Evolutionary conservation across 1,140 invertebrate genomes (phyloP), one percentile per base, ranked within the genome.

Genomic region (Cherax destructor): DNA sequence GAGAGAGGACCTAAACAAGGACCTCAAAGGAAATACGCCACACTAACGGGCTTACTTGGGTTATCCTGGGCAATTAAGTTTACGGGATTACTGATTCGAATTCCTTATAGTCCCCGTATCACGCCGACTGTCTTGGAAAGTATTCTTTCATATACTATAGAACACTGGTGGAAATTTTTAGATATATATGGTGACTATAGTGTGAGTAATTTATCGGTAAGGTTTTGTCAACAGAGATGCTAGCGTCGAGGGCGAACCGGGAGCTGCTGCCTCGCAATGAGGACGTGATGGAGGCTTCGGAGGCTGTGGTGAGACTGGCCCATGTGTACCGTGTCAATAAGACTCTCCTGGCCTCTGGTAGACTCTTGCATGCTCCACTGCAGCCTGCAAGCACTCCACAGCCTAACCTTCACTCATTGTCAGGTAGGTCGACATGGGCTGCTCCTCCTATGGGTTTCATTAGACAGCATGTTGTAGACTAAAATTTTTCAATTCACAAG

Each of bases 251-350:
- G 13, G 56, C 81, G 9, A 81, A 91, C 81, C 21, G 81, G 47
- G 88, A 91, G 47, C 24, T 56, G 16, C 88, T 91, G 21, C 88
- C 88, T 47, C 84, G 83, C 47, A n/a, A 30, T 4, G 88, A 84
- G 16, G 88, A 91, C 83, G 52, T 91, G 50, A 52, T 49, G 24
- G 80, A 10, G 24, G 83, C 88, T 4, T 84, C 88, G 7, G 88
- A 91, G 69, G 81, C 88, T 21, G 21, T 91, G 81, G 81, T 72
- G 5, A 59, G 72, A n/a, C 56, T 91, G 24, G 80, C 74, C 69
- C 88, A 91, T 56, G 47, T 91, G 18, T 91, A 91, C 74, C 24
- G 50, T 30, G 11, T 83, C n/a, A 89, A 89, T 69, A 49, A 49
- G 11, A 78, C 88, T 5, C 13, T 52, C 7, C 80, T 91, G 52